These are phyloP conservation scores for Hydrolagus colliei DNA, from an alignment of 2,797 vertebrate genomes.

Conservation along the genomic window DNA sequence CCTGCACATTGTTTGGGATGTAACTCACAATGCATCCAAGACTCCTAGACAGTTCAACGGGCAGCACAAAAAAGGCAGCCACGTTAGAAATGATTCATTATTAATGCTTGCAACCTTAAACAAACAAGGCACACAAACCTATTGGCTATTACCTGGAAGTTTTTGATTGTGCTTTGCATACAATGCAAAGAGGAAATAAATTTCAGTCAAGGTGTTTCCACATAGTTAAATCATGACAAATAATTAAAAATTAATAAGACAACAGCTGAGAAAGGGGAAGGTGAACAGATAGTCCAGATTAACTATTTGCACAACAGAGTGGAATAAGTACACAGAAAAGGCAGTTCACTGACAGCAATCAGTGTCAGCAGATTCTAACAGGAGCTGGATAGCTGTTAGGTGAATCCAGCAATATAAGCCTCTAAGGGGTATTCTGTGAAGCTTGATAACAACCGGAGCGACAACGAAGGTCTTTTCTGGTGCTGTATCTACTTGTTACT, in stretches of 20 bases:
- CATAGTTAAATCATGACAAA: constrained; percentile 1
- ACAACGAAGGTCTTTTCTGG: no score
- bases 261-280: constrained; percentile 42
- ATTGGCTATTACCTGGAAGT: constrained; percentile 35
- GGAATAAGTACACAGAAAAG: no score
- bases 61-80: not conserved
- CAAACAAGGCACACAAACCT: constrained; percentile 39
- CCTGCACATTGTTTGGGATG: constrained; percentile 32
- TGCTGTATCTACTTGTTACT: no score
- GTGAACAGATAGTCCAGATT: constrained; percentile 36
- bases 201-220: not conserved
- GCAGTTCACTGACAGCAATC: no score
- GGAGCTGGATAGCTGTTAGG: no score
- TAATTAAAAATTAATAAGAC: not conserved
- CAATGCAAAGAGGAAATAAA: not conserved
- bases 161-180: not conserved
- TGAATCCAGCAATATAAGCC: no score
- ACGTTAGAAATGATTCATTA: not conserved
- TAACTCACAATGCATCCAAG: constrained; percentile 18
- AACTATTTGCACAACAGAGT: no score
- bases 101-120: constrained; percentile 32
- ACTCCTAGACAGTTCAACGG: constrained; percentile 36
- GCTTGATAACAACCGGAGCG: no score
- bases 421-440: no score
- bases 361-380: no score